These are phyloP conservation scores for Polydrusus tereticollis DNA, from an alignment of 2,888 invertebrate genomes.

Conservation along the genomic window DNA sequence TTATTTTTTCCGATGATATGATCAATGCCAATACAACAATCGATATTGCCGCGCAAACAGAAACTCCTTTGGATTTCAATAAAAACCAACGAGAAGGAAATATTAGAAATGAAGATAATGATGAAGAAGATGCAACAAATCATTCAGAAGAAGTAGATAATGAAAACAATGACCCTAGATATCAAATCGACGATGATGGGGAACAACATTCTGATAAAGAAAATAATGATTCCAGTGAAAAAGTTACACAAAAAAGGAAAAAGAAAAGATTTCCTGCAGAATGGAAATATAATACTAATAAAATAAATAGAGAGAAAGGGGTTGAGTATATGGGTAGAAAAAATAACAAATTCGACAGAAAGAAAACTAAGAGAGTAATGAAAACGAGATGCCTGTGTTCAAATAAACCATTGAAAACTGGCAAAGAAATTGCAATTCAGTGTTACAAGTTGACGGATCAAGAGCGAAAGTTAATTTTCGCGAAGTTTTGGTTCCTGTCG, in stretches of 20 bases:
- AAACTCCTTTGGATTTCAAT: constrained; percentile 3
- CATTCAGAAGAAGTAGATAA: constrained; percentile 15
- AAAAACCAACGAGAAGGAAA: constrained; percentile 5
- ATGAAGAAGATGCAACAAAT: constrained; percentile 5
- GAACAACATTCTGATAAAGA: constrained; percentile 27
- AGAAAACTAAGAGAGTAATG: not conserved
- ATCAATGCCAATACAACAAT: constrained; percentile 26
- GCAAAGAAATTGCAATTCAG: not conserved
- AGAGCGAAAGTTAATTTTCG: not conserved
- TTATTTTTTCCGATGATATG: constrained; percentile 26
- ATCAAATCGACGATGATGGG: constrained; percentile 22
- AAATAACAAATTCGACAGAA: not conserved
- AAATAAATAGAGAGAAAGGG: not conserved
- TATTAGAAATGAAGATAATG: constrained; percentile 5
- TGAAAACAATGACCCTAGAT: constrained; percentile 32
- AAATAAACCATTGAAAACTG: not conserved
- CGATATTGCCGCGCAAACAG: constrained; percentile 27
- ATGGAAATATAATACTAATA: not conserved
- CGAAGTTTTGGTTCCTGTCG: not conserved
- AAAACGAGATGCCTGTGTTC: not conserved
- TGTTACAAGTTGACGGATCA: not conserved
- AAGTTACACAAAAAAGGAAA: not conserved
- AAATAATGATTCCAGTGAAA: constrained; percentile 20
- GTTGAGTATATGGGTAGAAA: not conserved
- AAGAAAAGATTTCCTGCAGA: constrained; percentile 1